Evolutionary conservation across 2,797 vertebrate species (phyloP).

Genomic region (Meriones psammophilus): DNA sequence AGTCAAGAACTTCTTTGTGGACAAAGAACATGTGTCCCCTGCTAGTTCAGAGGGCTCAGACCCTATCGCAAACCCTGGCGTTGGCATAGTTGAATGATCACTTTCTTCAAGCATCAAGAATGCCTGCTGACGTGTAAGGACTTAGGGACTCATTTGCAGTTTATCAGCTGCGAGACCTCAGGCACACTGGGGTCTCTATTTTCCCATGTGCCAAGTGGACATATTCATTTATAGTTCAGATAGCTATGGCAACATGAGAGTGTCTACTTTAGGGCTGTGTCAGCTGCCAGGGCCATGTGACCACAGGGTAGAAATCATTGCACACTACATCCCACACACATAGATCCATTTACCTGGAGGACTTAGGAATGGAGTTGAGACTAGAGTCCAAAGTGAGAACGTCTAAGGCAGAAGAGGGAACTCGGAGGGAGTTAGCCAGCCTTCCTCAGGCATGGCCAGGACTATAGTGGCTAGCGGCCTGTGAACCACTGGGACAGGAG

Average conservation of each 20-base stretch:
- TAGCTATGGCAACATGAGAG: not conserved
- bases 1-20: not conserved
- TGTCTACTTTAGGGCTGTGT: not conserved
- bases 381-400: not conserved
- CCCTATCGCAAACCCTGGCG: not conserved
- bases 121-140: not conserved
- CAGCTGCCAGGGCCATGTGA: not conserved
- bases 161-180: not conserved
- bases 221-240: not conserved
- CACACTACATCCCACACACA: not conserved
- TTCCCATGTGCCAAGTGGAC: conserved; percentile 16
- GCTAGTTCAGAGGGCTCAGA: not conserved
- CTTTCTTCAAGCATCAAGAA: not conserved
- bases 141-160: not conserved
- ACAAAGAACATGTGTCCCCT: not conserved
- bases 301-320: not conserved
- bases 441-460: not conserved
- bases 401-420: not conserved
- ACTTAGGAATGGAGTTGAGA: not conserved
- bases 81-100: not conserved
- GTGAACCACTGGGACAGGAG: not conserved
- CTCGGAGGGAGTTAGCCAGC: not conserved
- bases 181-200: not conserved
- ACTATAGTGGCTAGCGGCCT: fast-evolving
- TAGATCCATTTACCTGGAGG: not conserved